Conservation (phyloP, 2,797 vertebrate species). For the Sebastes flavidus region DNA sequence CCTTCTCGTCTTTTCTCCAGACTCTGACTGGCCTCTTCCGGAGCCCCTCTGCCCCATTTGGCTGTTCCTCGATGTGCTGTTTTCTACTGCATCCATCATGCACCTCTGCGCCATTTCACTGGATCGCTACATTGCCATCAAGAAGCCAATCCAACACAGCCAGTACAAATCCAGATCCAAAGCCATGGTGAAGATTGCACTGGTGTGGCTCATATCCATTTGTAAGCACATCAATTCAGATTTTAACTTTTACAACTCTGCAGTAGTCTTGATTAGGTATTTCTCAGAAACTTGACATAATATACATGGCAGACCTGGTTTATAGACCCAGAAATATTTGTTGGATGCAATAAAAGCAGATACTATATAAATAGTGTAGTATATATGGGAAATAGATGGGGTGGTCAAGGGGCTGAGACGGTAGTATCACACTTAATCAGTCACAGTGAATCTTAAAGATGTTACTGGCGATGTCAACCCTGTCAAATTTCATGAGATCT, state of each 20-base stretch:
- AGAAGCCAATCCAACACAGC: slow-evolving; percentile 97
- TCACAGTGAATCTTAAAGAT: background rate
- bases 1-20: slow-evolving; percentile 77
- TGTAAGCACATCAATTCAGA: slow-evolving; percentile 80
- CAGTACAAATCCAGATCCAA: slow-evolving; percentile 96
- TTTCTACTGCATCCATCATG: slow-evolving; percentile 99
- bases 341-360: slow-evolving; percentile 23
- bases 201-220: slow-evolving; percentile 98
- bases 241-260: background rate
- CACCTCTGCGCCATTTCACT: slow-evolving; percentile 98
- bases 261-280: background rate
- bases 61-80: slow-evolving; percentile 97
- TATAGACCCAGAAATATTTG: slow-evolving; percentile 12
- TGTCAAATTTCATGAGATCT: background rate
- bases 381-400: background rate
- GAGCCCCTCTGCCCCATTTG: slow-evolving; percentile 93
- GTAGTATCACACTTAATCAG: background rate
- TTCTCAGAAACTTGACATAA: slow-evolving; percentile 1
- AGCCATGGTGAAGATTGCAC: slow-evolving; percentile 91
- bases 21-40: slow-evolving; percentile 92
- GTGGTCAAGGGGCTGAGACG: background rate
- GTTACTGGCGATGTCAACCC: background rate
- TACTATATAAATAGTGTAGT: slow-evolving; percentile 2
- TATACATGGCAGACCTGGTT: slow-evolving; percentile 12
- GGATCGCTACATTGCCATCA: slow-evolving; percentile 97